Conservation (phyloP, 2,888 invertebrate genomes). For the Eucera pruinosa region DNA sequence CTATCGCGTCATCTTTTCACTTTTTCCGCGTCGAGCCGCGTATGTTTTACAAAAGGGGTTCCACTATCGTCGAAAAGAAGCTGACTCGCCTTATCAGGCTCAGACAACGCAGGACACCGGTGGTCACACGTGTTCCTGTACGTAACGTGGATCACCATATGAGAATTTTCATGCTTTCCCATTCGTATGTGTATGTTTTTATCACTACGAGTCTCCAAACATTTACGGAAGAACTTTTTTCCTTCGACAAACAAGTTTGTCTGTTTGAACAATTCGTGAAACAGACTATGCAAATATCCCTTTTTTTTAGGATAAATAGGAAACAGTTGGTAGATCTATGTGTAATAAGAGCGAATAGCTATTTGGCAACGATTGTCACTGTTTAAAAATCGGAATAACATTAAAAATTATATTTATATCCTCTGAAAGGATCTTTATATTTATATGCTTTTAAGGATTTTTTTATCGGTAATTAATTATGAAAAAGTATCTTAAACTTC, state of each 20-base stretch:
- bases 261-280: neutral
- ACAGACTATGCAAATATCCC: neutral
- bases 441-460: no score
- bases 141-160: conserved; percentile 3
- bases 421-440: no score
- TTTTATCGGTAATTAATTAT: no score
- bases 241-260: neutral
- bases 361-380: no score
- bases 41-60: conserved; percentile 12
- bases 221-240: neutral
- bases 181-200: neutral
- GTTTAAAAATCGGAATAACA: no score
- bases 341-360: no score
- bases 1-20: conserved; percentile 27
- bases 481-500: no score
- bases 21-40: conserved; percentile 4
- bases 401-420: no score
- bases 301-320: no score
- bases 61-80: conserved; percentile 22
- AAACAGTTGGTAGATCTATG: no score
- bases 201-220: neutral
- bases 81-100: conserved; percentile 28
- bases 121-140: conserved; percentile 11
- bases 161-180: conserved; percentile 25
- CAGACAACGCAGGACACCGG: conserved; percentile 1